phyloP scores from a whole-genome alignment of 2,888 invertebrate genomes.

The Adineta ricciae region DNA sequence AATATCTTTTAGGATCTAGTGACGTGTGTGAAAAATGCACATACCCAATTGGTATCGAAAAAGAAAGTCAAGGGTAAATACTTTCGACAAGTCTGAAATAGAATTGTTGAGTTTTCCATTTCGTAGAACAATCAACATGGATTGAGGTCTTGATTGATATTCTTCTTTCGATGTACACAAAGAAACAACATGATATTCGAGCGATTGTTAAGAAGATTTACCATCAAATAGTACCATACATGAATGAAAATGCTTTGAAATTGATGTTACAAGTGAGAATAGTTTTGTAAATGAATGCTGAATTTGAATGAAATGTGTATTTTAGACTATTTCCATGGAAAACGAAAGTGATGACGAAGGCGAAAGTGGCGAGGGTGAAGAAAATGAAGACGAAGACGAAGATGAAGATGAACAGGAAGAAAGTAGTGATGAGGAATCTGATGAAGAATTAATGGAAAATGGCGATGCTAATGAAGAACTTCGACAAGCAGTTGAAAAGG shows the following conservation, averaged over 20 bases:
- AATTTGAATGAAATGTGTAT: neutral
- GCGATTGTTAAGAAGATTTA: neutral
- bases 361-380: neutral
- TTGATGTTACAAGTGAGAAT: neutral
- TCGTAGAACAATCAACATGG: neutral
- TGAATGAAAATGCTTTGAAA: neutral
- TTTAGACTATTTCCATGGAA: neutral
- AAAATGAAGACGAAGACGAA: neutral
- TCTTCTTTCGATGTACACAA: neutral
- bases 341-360: neutral
- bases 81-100: neutral
- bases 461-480: neutral
- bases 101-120: neutral
- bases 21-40: neutral
- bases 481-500: constrained; percentile 16
- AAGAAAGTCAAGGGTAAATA: neutral
- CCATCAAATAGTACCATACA: neutral
- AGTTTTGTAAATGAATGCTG: neutral
- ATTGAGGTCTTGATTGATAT: constrained; percentile 15
- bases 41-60: neutral
- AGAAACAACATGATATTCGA: neutral
- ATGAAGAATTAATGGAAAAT: neutral
- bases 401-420: neutral
- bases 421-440: neutral
- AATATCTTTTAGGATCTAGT: neutral